Evolutionary conservation across 1,140 invertebrate species (phyloP), one percentile per base, ranked within the genome.

Genomic region (Ceratoteleas bidentatus): DNA sequence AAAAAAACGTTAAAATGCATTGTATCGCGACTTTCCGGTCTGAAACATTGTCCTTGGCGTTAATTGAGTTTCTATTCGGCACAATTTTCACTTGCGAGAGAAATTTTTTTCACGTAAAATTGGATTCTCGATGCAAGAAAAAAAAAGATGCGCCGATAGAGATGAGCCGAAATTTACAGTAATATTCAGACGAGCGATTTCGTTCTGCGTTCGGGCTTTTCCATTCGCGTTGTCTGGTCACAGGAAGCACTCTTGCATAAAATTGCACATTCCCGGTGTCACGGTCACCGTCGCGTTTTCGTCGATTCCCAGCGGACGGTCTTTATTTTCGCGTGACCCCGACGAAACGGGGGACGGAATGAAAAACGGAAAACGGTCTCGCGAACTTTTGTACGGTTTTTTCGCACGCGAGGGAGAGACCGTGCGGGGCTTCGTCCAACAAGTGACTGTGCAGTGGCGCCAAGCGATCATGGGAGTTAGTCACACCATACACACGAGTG

Each of bases 401-500:
- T 47, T 43, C 14, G 49, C 56, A 43, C 11, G 13, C 54, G 36
- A 57, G 49, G 16, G 16, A 24, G 14, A 7, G 24, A 57, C 69
- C 53, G 14, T 65, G 66, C 65, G 72, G 10, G 53, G 16, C 61
- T 72, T 75, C 54, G 74, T 74, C 74, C 70, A 77, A 69, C 74
- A 66, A 78, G 75, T 75, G 60, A 83, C 81, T 79, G 66, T 66
- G 69, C 70, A 70, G 81, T 79, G 80, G 74, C 75, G 69, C 70
- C 68, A 70, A 79, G 61, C 79, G 66, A 60, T 75, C 66, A 53
- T 70, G 70, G 13, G 70, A 80, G 68, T 73, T 81, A 56, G 78
- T 81, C 70, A 74, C 60, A 74, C 58, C 57, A 13, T 75, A 49
- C 75, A 66, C 76, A 75, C 80, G 81, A 76, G 62, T 75, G 66